phyloP scores from a whole-genome alignment of 1,140 invertebrate species.

The Caenorhabditis inopinata region DNA sequence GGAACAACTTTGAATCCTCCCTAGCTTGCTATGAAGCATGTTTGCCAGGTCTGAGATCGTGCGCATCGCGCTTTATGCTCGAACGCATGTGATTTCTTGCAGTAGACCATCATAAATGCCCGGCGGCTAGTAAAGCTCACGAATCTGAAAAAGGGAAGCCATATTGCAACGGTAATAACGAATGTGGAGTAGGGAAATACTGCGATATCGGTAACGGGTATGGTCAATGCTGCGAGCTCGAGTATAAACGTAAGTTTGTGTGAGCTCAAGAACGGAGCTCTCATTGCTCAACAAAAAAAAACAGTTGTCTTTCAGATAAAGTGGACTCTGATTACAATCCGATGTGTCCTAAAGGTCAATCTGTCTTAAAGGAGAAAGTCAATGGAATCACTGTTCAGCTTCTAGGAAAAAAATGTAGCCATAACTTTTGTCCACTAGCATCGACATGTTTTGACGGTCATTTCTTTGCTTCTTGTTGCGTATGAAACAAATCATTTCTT shows the following conservation, averaged over 20 bases:
- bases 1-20: not conserved
- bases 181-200: not conserved
- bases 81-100: not conserved
- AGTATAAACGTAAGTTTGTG: not conserved
- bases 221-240: not conserved
- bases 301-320: not conserved
- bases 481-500: not conserved
- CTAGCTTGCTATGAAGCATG: not conserved
- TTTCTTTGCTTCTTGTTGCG: slow-evolving; percentile 8
- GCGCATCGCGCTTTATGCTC: not conserved
- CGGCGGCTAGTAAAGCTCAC: not conserved
- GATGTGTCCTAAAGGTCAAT: not conserved
- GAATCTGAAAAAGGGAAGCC: not conserved
- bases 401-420: not conserved
- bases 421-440: not conserved
- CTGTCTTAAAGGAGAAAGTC: not conserved
- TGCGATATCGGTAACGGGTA: not conserved
- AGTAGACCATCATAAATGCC: slow-evolving; percentile 18
- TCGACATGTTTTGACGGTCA: not conserved
- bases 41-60: not conserved
- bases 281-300: too few relatives aligned
- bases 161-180: not conserved
- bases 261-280: not conserved
- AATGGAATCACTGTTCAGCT: slow-evolving; percentile 15
- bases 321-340: not conserved